phyloP scores from a whole-genome alignment of 2,888 invertebrate species.

The Saturnia pavonia region DNA sequence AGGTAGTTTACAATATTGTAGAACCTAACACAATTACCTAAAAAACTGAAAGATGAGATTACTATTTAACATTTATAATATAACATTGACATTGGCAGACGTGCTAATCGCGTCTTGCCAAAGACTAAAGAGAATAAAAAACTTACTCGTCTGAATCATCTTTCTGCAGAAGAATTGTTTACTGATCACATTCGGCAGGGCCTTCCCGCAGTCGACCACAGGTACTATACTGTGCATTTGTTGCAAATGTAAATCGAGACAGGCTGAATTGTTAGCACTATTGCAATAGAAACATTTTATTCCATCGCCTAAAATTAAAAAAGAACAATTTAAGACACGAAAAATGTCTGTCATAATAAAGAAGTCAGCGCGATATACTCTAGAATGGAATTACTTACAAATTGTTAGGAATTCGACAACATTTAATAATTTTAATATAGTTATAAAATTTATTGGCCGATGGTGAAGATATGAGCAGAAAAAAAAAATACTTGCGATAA shows the following conservation, averaged over 20 bases:
- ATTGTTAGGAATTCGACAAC: no score
- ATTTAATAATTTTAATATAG: no score
- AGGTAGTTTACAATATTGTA: no score
- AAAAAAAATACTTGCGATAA: no score
- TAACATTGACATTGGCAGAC: not conserved
- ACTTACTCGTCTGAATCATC: constrained; percentile 83
- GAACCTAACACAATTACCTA: no score
- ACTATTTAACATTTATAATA: not conserved
- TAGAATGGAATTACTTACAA: no score
- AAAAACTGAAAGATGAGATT: not conserved
- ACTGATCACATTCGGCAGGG: constrained; percentile 45
- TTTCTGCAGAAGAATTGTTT: constrained; percentile 85
- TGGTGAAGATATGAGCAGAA: no score
- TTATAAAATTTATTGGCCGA: no score
- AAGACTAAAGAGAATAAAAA: not conserved
- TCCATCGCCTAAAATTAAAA: constrained; percentile 60
- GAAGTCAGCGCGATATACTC: not conserved
- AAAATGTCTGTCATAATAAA: not conserved
- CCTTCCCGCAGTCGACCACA: constrained; percentile 58
- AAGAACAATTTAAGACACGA: not conserved
- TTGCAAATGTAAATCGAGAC: constrained; percentile 79
- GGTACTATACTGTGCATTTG: constrained; percentile 75
- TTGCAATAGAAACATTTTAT: constrained; percentile 88
- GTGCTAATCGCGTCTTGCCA: not conserved
- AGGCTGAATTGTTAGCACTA: constrained; percentile 84